Conservation (phyloP, 2,113 vertebrate genomes). For the Tragelaphus strepsiceros region DNA sequence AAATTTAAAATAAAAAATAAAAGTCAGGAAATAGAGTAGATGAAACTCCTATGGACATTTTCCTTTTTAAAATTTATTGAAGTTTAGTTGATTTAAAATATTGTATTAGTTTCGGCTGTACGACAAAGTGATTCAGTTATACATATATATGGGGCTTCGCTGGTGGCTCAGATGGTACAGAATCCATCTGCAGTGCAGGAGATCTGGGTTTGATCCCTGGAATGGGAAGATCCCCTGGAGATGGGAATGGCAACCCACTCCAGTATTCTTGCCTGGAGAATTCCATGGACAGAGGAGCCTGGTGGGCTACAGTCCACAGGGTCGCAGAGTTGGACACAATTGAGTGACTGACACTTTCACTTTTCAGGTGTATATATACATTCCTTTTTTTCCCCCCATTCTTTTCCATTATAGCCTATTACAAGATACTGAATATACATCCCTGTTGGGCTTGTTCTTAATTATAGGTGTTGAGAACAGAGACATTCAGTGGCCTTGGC, state of each 20-base stretch:
- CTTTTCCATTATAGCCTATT: neutral
- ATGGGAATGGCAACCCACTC: neutral
- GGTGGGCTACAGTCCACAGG: neutral
- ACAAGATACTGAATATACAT: no score
- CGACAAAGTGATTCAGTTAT: neutral
- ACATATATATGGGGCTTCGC: neutral
- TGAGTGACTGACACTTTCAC: neutral
- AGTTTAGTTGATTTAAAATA: neutral
- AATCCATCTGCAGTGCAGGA: neutral
- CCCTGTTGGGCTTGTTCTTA: neutral
- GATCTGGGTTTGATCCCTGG: neutral
- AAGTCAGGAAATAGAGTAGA: neutral
- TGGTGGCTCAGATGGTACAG: neutral
- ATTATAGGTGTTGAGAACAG: neutral
- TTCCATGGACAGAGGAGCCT: neutral
- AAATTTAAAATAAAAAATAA: neutral
- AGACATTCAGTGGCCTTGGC: neutral
- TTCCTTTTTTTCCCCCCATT: neutral
- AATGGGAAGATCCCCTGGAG: neutral
- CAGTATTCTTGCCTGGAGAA: neutral
- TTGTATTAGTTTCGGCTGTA: neutral
- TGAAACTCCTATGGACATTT: neutral
- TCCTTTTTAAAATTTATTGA: neutral
- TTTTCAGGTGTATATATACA: neutral
- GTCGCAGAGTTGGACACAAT: accelerated